Evolutionary conservation across 2,113 vertebrate species (phyloP).

Genomic region (Ifrita kowaldi): DNA sequence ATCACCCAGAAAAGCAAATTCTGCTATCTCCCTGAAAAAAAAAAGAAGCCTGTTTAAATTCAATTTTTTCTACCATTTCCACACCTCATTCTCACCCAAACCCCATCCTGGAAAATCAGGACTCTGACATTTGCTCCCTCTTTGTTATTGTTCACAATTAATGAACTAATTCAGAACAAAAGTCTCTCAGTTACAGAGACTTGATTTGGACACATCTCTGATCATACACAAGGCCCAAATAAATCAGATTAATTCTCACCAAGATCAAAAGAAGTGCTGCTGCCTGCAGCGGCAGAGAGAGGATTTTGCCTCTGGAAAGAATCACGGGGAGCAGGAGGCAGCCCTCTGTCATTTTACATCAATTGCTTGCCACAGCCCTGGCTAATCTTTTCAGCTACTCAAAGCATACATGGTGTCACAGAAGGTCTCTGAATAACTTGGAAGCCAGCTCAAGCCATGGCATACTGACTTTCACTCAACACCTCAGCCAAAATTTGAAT

Average conservation of each 20-base stretch:
- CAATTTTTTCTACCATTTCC: background rate
- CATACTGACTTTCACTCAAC: background rate
- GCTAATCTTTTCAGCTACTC: background rate
- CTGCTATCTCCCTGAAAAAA: background rate
- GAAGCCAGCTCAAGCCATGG: background rate
- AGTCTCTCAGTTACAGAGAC: background rate
- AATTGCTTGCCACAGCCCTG: background rate
- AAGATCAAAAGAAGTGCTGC: background rate
- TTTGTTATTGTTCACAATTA: background rate
- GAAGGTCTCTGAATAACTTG: background rate
- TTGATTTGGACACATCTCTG: background rate
- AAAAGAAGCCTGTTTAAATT: background rate
- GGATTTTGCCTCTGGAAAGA: constrained; percentile 2
- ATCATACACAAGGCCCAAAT: background rate
- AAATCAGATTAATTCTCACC: background rate
- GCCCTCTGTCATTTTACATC: background rate
- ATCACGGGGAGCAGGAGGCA: background rate
- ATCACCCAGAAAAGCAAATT: background rate
- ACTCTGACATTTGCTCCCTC: background rate
- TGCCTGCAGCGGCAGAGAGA: background rate
- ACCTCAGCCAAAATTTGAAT: background rate
- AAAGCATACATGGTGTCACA: background rate
- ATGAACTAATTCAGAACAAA: background rate
- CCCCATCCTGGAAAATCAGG: background rate
- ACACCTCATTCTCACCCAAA: background rate